These are phyloP conservation scores for Deilephila elpenor DNA, from an alignment of 2,888 invertebrate genomes.

Conservation along the genomic window DNA sequence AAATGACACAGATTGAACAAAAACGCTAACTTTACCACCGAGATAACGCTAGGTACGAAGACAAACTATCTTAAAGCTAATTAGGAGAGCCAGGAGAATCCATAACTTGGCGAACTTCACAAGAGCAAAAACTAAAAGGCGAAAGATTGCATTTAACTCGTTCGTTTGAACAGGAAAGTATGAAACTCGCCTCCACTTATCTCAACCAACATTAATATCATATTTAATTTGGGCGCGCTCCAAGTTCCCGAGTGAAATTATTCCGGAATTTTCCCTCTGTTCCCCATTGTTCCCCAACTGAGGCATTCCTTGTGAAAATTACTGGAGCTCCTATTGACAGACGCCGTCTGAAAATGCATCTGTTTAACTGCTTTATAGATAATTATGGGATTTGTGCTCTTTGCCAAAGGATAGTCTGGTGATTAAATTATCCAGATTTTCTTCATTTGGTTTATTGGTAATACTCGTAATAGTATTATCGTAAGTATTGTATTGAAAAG, in stretches of 20 bases:
- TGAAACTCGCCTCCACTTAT: constrained; percentile 7
- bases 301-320: constrained; percentile 30
- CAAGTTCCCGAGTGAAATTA: constrained; percentile 60
- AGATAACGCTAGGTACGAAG: too few species aligned
- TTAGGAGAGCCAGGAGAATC: too few species aligned
- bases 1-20: too few species aligned
- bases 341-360: constrained; percentile 22
- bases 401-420: background rate
- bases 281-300: constrained; percentile 48
- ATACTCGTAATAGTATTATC: background rate
- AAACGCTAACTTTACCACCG: too few species aligned
- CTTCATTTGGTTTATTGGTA: background rate
- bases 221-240: constrained; percentile 65
- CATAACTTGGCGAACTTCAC: constrained; percentile 4
- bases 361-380: constrained; percentile 9
- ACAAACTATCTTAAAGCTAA: too few species aligned
- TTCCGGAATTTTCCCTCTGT: constrained; percentile 42
- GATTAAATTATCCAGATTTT: background rate
- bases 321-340: constrained; percentile 27
- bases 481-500: too few species aligned
- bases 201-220: constrained; percentile 48
- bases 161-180: background rate
- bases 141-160: background rate
- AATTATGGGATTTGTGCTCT: background rate
- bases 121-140: background rate